Evolutionary conservation across 2,113 vertebrate species (phyloP), one percentile per base, ranked within the genome.

Genomic region (Tyto alba): DNA sequence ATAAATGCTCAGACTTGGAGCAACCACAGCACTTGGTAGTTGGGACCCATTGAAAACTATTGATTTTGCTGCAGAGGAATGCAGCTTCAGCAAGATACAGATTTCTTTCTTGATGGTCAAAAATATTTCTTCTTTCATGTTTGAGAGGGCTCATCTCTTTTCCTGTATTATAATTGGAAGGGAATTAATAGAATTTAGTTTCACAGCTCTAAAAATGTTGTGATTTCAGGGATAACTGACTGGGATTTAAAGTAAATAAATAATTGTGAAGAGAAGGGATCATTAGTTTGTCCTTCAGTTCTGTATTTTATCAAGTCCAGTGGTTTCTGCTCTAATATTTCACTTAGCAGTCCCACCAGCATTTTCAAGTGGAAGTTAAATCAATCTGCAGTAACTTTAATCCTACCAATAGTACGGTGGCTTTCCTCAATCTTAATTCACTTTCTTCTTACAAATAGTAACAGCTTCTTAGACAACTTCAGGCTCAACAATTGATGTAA

Each of bases 321-420:
- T 71, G 73, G 38, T 90, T 95, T 95, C 43, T 74, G 30, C 72
- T 79, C 34, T 52, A 7, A 17, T 50, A 74, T 95, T 95, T 92
- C 23, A 59, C 60, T 87, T 82, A 64, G 64, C 89, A 68, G 25
- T 72, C 62, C 27, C 73, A 34, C 53, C 85, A 84, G 45, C 29
- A 62, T 94, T 95, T 91, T 85, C 77, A 91, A 96, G 84, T 72
- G 47, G 56, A 75, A 85, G 48, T 26, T 56, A 79, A 87, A 87
- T 60, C 66, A 53, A 68, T 89, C 69, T 89, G 74, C 45, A 68
- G 77, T 41, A 91, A 92, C 79, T 89, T 85, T 85, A 95, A 88
- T 82, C 26, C 66, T 76, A 32, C 48, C 11, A 4, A 69, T 77
- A 84, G 32, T 52, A 48, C 27, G 68, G 85, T 57, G 74, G 56